A percentile compares a stretch with the other conserved stretches of the same genome.
Evolutionary conservation across 92 coral and sea anemone genomes (phyloP).

Genomic region (Bergia puertoricense): DNA sequence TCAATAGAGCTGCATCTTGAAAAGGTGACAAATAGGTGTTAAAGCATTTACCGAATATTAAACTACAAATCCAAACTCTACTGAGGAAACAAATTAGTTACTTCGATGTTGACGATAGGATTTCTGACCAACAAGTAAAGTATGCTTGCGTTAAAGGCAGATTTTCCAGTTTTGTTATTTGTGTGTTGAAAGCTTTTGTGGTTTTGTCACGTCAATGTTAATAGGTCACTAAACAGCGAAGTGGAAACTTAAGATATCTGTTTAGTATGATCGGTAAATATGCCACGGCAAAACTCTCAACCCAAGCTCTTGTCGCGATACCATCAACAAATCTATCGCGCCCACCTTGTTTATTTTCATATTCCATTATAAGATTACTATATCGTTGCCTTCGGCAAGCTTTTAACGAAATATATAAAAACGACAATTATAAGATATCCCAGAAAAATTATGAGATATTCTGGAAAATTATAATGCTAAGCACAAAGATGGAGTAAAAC

Average conservation of each 20-base stretch:
- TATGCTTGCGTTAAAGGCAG: too few relatives aligned
- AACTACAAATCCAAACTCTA: background rate
- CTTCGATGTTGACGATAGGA: too few relatives aligned
- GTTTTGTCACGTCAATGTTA: background rate
- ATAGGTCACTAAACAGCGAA: background rate
- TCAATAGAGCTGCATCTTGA: background rate
- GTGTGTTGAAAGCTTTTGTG: too few relatives aligned
- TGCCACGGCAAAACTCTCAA: background rate
- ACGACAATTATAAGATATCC: too few relatives aligned
- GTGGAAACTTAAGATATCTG: background rate
- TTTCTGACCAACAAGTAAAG: too few relatives aligned
- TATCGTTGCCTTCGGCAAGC: background rate
- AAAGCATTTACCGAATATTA: background rate
- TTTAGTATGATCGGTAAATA: background rate
- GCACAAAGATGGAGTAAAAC: background rate
- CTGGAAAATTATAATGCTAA: background rate
- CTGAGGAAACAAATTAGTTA: too few relatives aligned
- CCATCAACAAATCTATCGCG: background rate
- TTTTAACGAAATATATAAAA: background rate
- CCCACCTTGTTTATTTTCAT: background rate
- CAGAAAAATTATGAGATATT: too few relatives aligned
- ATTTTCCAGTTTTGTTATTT: too few relatives aligned
- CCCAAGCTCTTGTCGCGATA: background rate
- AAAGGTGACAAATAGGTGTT: background rate
- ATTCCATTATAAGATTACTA: conserved; percentile 6